Base-by-base conservation (phyloP, 2,113 vertebrate genomes). In the Aramus guarauna region DNA sequence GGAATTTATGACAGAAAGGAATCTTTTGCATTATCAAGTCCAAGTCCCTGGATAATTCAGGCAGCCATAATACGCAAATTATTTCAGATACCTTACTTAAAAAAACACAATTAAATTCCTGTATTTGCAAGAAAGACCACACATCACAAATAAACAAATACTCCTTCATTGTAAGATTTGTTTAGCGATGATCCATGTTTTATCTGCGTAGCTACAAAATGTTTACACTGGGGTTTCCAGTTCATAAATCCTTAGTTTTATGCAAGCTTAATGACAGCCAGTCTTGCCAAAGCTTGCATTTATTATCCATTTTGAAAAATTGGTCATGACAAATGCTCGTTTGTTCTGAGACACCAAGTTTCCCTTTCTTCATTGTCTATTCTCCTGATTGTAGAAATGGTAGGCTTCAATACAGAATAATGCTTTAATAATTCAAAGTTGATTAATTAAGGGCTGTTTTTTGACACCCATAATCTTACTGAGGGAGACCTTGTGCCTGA, bases 201-300 rank as follows among this genome's bases (percentile, higher is more conserved):
- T 76, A 77, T 85, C 60, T 82, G 41, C 41, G 45, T 27, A 91
- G 59, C 47, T 85, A 67, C 16, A 80, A 75, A 82, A 47, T 86
- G 55, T 93, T 93, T 90, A 80, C 63, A 37, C 15, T 91, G 36
- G 52, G 56, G 23, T 41, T 92, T 95, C 52, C 55, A 62, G 37
- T 91, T 91, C 55, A 77, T 83, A 89, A 96, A 95, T 93, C 50
- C 53, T 92, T 78, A 53, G 39, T 80, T 92, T 89, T 87, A 66
- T 94, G 60, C 80, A 93, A 80, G 14, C 20, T 85, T 94, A 93
- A 94, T 94, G 72, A 77, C 62, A 95, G 15, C 24, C 68, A 45
- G 23, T 90, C 64, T 92, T 87, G 71, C n/a, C 91, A 92, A 94
- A 88, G 24, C 29, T 90, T 79, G 41, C 86, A 85, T 96, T 91